Conservation (phyloP, 1,140 invertebrate species). For the Bombus cullumanus region DNA sequence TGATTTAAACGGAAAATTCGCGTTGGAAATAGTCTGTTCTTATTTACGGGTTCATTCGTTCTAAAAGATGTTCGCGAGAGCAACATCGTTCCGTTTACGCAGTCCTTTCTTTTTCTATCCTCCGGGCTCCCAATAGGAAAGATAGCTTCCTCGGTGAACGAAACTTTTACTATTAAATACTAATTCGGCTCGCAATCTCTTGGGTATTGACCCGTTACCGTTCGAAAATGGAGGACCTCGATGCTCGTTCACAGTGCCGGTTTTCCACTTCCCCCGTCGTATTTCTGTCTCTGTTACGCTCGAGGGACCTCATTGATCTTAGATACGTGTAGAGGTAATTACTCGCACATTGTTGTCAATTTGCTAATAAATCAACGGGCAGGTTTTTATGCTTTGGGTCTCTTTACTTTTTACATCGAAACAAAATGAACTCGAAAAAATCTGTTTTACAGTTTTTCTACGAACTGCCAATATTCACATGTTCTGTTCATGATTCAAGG, state of each 20-base stretch:
- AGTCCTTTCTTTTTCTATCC: not conserved
- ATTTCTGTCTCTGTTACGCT: not conserved
- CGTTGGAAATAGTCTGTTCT: constrained; percentile 43
- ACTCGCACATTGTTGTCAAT: constrained; percentile 64
- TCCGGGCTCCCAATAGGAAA: constrained; percentile 29
- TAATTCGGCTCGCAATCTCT: constrained; percentile 62
- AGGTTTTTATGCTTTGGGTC: no score
- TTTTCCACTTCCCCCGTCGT: not conserved
- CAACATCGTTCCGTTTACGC: not conserved
- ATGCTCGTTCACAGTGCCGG: constrained; percentile 34
- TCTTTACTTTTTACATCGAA: no score
- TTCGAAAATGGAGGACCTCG: constrained; percentile 39
- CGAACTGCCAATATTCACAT: no score
- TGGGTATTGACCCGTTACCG: constrained; percentile 54
- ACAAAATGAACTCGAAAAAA: no score
- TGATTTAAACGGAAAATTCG: not conserved
- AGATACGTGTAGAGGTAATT: constrained; percentile 65
- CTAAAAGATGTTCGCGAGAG: constrained; percentile 32
- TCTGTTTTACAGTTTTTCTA: no score
- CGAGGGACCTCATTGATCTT: constrained; percentile 62
- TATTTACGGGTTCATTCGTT: constrained; percentile 62
- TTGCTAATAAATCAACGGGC: constrained; percentile 62
- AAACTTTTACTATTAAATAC: constrained; percentile 73
- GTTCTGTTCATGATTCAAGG: no score
- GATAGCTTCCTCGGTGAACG: constrained; percentile 40